Percentiles rank a stretch among this genome's conserved stretches.
phyloP scores from a whole-genome alignment of 2,113 vertebrate species.

The Ramphastos sulfuratus region DNA sequence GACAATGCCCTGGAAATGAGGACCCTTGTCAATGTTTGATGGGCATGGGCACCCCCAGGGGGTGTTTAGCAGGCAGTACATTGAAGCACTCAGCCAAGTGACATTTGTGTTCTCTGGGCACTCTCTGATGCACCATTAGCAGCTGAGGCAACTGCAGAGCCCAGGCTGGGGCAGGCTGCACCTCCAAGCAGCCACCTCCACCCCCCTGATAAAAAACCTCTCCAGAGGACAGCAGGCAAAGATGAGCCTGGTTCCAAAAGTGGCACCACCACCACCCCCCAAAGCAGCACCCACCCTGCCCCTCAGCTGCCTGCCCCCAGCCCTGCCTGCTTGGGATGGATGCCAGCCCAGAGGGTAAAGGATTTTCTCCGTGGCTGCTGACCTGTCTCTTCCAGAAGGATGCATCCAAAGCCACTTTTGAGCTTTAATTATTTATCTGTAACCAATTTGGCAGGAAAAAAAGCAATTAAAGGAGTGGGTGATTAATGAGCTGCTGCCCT shows the following conservation, averaged over 20 bases:
- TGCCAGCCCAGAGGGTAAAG: not conserved
- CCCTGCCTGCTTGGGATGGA: not conserved
- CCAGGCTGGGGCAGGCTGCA: not conserved
- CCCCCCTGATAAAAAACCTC: not conserved
- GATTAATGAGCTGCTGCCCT: constrained; percentile 71
- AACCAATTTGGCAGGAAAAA: constrained; percentile 72
- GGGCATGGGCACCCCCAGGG: constrained; percentile 51
- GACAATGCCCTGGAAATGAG: not conserved
- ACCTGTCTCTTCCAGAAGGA: constrained; percentile 55
- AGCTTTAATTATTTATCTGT: constrained; percentile 76
- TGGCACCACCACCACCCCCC: not conserved
- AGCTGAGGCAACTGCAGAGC: constrained; percentile 68
- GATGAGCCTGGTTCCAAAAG: rapidly evolving
- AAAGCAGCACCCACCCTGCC: not conserved
- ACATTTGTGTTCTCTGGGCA: constrained; percentile 74
- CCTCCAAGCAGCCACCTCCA: not conserved
- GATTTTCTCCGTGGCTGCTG: constrained; percentile 40
- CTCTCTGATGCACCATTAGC: constrained; percentile 74
- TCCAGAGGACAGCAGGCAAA: not conserved
- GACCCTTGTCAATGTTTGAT: constrained; percentile 66
- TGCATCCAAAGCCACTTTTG: constrained; percentile 66
- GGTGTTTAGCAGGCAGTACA: constrained; percentile 70
- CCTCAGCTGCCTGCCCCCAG: rapidly evolving
- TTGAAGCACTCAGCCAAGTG: constrained; percentile 73
- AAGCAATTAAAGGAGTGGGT: constrained; percentile 74